Conservation (phyloP, 2,888 invertebrate genomes). For the Xestia sexstrigata region DNA sequence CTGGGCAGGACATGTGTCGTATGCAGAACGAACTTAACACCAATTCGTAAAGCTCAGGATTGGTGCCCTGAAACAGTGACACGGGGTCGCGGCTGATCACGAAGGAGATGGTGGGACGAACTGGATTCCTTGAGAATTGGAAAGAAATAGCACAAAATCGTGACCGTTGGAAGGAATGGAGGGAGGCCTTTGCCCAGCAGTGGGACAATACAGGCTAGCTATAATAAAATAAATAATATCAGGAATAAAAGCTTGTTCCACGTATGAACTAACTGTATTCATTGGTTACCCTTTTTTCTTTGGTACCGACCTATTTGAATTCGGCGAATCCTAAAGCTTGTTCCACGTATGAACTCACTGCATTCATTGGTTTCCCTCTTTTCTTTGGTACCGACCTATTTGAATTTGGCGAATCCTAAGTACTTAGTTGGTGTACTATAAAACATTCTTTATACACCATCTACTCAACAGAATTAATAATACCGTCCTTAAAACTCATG, state of each 20-base stretch:
- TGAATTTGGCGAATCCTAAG: background rate
- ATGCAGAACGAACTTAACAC: too few relatives aligned
- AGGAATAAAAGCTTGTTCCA: background rate
- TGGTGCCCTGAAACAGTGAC: too few relatives aligned
- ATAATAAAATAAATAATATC: background rate
- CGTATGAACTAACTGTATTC: background rate
- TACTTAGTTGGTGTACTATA: background rate
- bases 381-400: background rate
- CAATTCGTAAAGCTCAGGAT: too few relatives aligned
- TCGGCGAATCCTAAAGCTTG: background rate
- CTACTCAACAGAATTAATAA: background rate
- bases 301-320: background rate
- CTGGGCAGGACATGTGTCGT: too few relatives aligned
- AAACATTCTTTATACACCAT: background rate
- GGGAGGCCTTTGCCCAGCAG: too few relatives aligned
- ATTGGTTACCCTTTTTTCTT: background rate
- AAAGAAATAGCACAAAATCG: too few relatives aligned
- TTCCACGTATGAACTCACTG: background rate
- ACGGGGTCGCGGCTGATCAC: too few relatives aligned
- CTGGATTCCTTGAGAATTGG: too few relatives aligned
- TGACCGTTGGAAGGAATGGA: too few relatives aligned
- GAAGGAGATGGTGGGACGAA: too few relatives aligned
- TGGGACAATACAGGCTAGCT: too few relatives aligned
- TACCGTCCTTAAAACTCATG: slow-evolving; percentile 10
- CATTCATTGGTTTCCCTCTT: background rate